phyloP scores from a whole-genome alignment of 2,113 vertebrate species.

The Mormyrus iriodes region DNA sequence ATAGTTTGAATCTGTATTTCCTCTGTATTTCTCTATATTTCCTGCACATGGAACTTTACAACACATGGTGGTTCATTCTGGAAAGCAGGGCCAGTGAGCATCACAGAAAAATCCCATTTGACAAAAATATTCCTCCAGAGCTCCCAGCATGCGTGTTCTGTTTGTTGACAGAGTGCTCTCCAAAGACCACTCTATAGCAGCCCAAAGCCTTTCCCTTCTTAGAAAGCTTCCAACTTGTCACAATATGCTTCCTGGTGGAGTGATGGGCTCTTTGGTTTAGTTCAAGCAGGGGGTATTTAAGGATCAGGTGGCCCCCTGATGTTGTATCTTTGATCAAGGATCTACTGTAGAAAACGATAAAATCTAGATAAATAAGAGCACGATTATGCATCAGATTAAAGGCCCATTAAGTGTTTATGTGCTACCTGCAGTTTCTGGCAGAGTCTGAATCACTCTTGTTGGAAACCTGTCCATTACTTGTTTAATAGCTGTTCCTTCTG shows the following conservation, averaged over 20 bases:
- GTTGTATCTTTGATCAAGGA: not conserved
- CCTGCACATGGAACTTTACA: not conserved
- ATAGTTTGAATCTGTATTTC: not conserved
- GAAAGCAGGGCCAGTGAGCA: not conserved
- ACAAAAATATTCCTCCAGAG: not conserved
- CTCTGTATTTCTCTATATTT: no score
- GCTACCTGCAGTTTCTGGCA: not conserved
- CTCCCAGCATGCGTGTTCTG: not conserved
- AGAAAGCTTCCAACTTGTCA: not conserved
- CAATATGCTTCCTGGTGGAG: not conserved
- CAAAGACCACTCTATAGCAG: not conserved
- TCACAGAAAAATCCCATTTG: not conserved
- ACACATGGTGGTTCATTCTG: not conserved
- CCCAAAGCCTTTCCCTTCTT: not conserved
- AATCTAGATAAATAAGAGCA: not conserved
- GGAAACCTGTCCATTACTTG: not conserved
- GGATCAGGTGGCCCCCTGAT: not conserved
- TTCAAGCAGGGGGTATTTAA: not conserved
- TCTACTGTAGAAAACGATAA: not conserved
- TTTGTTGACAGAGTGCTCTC: not conserved
- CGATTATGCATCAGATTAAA: not conserved
- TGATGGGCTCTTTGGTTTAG: not conserved
- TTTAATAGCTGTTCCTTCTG: not conserved
- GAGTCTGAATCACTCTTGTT: not conserved
- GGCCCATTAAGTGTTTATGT: not conserved